Percentiles rank a stretch among this genome's conserved stretches.
Conservation (phyloP, 2,888 invertebrate genomes). For the Malthinus seriepunctatus region DNA sequence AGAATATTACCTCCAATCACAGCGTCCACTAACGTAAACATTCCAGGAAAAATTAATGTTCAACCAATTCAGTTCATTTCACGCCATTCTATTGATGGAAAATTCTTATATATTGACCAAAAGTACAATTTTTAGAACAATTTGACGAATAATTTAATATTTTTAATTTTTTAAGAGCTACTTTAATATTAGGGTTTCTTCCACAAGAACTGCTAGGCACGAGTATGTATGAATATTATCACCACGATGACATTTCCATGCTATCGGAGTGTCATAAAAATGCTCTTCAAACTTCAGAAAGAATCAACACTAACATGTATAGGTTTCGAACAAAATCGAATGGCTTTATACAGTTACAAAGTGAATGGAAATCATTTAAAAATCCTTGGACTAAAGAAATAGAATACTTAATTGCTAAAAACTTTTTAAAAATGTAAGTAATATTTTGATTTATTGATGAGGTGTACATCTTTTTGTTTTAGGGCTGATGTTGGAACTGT, state of each 20-base stretch:
- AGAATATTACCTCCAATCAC: constrained; percentile 68
- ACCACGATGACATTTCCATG: constrained; percentile 76
- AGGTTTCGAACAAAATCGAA: constrained; percentile 81
- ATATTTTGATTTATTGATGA: background rate
- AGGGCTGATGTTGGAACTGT: constrained; percentile 58
- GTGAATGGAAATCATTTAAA: constrained; percentile 85
- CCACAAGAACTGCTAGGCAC: constrained; percentile 93
- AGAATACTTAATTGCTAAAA: constrained; percentile 87
- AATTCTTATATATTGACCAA: constrained; percentile 91
- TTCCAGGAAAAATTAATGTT: constrained; percentile 56
- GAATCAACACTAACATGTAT: constrained; percentile 72
- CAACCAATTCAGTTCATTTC: constrained; percentile 78
- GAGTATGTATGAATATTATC: constrained; percentile 91
- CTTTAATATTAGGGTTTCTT: constrained; percentile 84
- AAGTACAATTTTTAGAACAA: constrained; percentile 59
- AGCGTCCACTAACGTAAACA: constrained; percentile 53
- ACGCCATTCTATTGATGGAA: constrained; percentile 86
- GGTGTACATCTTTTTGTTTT: constrained; percentile 19
- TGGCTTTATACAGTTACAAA: constrained; percentile 72
- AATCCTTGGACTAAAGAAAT: constrained; percentile 97
- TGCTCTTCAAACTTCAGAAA: constrained; percentile 67
- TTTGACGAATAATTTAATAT: background rate
- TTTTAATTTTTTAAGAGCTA: constrained; percentile 67
- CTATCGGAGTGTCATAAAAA: constrained; percentile 84
- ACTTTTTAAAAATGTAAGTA: constrained; percentile 73